Evolutionary conservation across 2,797 vertebrate genomes (phyloP), one percentile per base, ranked within the genome.

Genomic region (Gastrophryne carolinensis): DNA sequence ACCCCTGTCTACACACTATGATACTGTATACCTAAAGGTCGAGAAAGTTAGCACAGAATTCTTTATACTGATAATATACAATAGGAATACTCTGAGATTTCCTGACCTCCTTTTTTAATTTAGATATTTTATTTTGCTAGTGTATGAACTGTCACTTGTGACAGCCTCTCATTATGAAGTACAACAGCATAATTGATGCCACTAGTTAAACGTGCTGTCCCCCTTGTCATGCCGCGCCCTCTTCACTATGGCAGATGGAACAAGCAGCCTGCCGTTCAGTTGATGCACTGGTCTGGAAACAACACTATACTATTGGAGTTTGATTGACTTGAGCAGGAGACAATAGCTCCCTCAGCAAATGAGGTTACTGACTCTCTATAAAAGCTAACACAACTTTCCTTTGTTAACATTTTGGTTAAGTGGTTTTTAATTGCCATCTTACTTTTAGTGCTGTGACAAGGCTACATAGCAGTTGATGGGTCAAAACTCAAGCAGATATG

Each of bases 261-360:
- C 56, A 70, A 66, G 62, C 73, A 76, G 73, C 34, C 47, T 32
- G 57, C 35, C 34, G 65, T 76, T 76, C 65, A 75, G 54, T 60
- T 58, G 17, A 62, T 41, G 34, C 73, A 76, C 26, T 70, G 57
- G 69, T 44, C 65, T 76, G 73, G 73, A 76, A 76, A 76, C 24
- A 53, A 76, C 24, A 63, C 73, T 53, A 53, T 52, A 70, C 73
- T 60, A 76, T 69, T 68, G 44, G 73, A 61, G 69, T 69, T 76
- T 44, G 69, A 76, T 57, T 69, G 65, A 52, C 73, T 76, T 56
- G 24, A 26, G 52, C 67, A 47, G 67, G 41, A 66, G 44, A 70
- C 65, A 76, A 76, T 69, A 27, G 53, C 10, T 23, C 56, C 54
- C 73, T n/a, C 17, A 7, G 57, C 56, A 41, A 76, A 76, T 70